Base-by-base conservation (phyloP, 2,113 vertebrate species). In the Erpornis zantholeuca region DNA sequence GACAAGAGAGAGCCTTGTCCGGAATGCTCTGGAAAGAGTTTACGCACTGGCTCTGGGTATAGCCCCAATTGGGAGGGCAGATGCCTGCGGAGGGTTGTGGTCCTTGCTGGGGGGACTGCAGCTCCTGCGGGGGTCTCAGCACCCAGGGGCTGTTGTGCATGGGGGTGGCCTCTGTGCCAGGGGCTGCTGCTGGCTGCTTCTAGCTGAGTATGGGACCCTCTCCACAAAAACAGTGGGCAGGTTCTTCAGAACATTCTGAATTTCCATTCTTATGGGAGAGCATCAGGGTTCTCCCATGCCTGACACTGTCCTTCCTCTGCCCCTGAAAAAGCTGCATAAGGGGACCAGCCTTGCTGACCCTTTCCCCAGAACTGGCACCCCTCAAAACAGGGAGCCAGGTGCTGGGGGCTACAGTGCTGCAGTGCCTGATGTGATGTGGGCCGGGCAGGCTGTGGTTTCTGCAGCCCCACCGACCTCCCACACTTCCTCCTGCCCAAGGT, bases 401-500 rank as follows among this genome's bases (percentile, higher is more conserved):
- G 40, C 33, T 3, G 2, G 12, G 11, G 12, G 6, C 36, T 31
- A 53, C n/a, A n/a, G n/a, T 61, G 54, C 18, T 21, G 5, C 11
- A 1, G 19, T 57, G 68, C 17, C 40, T 68, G 65, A 80, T 88
- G 63, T 54, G 54, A 40, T 68, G 33, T 2, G 3, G 44, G 29
- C 3, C 0, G 17, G 77, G 7, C 1, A 14, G 10, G n/a, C 54
- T 79, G 77, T 77, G 95, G 84, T 31, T 89, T 54, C 64, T 66
- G 59, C 1, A 3, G 28, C 50, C 45, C 29, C 47, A 54, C 28
- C 7, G 0, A 57, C 42, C 22, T 91, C 64, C 64, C 81, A 61
- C 64, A 94, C 94, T 95, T 95, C 94, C 96, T 94, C 64, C 42
- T 89, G 49, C 45, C n/a, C 69, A 81, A 86, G 45, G 78, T 94